Conservation (phyloP, 2,888 invertebrate species). For the Ormia ochracea region DNA sequence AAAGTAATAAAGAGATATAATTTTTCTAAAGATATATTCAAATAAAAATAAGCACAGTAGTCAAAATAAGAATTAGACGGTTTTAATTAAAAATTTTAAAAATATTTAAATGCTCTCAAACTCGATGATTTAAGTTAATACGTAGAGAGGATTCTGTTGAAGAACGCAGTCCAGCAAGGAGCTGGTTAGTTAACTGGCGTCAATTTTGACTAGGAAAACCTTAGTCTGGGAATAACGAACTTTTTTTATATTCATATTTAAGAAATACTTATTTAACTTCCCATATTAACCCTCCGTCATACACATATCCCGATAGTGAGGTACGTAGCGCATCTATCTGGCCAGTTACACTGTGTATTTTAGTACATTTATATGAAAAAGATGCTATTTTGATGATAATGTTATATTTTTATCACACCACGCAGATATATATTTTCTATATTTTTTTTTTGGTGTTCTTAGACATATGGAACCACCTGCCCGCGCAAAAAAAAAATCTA, state of each 20-base stretch:
- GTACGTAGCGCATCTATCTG: not conserved
- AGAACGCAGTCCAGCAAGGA: no score
- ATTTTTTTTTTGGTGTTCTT: constrained; percentile 1
- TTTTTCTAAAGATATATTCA: no score
- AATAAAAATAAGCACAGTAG: not conserved
- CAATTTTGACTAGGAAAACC: no score
- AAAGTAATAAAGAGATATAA: not conserved
- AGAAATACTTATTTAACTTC: no score
- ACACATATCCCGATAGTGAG: not conserved
- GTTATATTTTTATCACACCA: constrained; percentile 2
- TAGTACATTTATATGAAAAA: not conserved
- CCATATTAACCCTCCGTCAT: not conserved
- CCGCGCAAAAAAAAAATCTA: not conserved
- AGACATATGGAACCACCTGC: not conserved
- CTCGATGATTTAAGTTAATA: no score
- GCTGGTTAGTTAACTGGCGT: no score
- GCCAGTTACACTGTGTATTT: not conserved
- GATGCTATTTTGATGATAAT: not conserved
- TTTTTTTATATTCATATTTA: no score
- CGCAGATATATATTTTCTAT: not conserved
- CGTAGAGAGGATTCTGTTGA: no score
- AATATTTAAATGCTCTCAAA: no score
- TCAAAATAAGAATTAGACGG: no score
- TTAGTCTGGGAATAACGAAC: no score
- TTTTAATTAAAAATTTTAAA: no score